Base-by-base conservation (phyloP, 2,797 vertebrate genomes). In the Columba guinea region DNA sequence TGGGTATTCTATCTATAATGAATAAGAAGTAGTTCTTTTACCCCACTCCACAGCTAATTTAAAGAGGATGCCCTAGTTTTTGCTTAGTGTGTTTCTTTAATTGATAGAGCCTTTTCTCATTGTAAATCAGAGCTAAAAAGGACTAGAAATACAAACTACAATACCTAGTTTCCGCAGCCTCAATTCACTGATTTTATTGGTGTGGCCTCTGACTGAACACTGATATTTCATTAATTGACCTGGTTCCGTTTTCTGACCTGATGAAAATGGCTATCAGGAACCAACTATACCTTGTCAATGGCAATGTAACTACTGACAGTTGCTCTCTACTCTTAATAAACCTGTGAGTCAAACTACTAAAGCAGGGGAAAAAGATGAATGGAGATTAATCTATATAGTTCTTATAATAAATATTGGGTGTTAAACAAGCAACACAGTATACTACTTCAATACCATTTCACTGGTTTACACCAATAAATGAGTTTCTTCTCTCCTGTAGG, bases 31-130 rank as follows among this genome's bases (percentile, higher is more conserved):
- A 82, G 79, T 69, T 89, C 49, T 84, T 90, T 84, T 80, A 93
- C 88, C 81, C 67, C 39, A 49, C 60, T 93, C 84, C 69, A 88
- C 11, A 18, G 77, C 64, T 95, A 95, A 95, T 94, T 93, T 95
- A 83, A 90, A 89, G 74, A 96, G 27, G 90, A 92, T 94, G 93
- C 39, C 93, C 96, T 94, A 97, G 90, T 92, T 96, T 94, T 92
- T 92, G 48, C 88, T 92, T 89, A 48, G 64, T 92, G 51, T 78
- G 41, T 89, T 95, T 93, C 87, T 90, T 86, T 94, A 96, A 97
- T 79, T 96, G 93, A 94, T 84, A 79, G 83, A 93, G 55, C 24
- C 56, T 76, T 65, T 90, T 87, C 75, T 92, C 55, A 78, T 52
- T 82, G 67, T 74, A 94, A 88, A 84, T 53, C 90, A 90, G 88